Conservation (phyloP, 2,888 invertebrate species). For the Mesochorus sp. region DNA sequence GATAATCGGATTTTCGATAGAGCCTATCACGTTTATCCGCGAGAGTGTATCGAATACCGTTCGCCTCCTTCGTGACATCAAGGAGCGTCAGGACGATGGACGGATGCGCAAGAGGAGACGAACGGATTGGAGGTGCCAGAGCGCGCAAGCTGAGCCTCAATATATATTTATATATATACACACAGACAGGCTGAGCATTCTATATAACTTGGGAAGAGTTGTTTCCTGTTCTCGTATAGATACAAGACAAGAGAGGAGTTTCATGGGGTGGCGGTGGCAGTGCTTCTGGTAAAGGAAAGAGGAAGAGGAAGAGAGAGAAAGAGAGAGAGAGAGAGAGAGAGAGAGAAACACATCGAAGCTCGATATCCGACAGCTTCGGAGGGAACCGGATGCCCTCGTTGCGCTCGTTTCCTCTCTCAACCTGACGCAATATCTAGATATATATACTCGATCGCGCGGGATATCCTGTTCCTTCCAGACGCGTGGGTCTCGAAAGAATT, state of each 20-base stretch:
- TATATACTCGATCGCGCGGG: conserved; percentile 10
- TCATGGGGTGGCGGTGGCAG: neutral
- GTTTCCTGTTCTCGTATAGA: conserved; percentile 21
- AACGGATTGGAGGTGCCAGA: conserved; percentile 29
- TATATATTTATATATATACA: conserved; percentile 39
- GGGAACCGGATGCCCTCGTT: conserved; percentile 57
- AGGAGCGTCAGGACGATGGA: conserved; percentile 22
- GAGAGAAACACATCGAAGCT: conserved; percentile 61
- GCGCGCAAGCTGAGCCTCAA: conserved; percentile 29
- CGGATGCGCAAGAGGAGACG: conserved; percentile 22
- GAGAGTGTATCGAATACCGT: neutral
- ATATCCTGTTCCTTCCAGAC: conserved; percentile 52
- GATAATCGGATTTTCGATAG: conserved; percentile 72
- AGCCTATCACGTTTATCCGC: conserved; percentile 15
- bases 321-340: conserved; percentile 4
- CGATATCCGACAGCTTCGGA: conserved; percentile 59
- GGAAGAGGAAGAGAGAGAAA: neutral
- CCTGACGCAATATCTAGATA: conserved; percentile 2
- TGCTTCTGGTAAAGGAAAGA: neutral
- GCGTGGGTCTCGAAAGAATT: conserved; percentile 47
- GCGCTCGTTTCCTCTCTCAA: conserved; percentile 56
- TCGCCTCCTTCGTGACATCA: conserved; percentile 1
- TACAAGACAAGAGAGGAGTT: conserved; percentile 4
- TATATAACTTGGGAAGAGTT: conserved; percentile 4
- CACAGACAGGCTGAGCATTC: conserved; percentile 3